Evolutionary conservation across 2,113 vertebrate genomes (phyloP).

Genomic region (Vulpes lagopus): DNA sequence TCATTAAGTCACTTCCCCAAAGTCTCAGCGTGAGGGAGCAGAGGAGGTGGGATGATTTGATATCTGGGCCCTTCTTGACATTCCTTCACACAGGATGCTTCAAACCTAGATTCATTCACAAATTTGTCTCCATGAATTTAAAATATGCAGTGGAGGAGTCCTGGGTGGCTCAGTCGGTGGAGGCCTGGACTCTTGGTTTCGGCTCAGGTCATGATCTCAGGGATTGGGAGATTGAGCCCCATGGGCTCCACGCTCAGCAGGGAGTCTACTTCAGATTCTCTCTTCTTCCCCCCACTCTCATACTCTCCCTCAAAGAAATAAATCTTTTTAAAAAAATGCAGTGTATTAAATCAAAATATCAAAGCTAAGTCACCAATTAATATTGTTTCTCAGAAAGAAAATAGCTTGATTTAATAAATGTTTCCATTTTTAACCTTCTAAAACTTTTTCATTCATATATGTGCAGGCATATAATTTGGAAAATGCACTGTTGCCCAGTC

Average conservation of each 20-base stretch:
- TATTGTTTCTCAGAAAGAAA: slow-evolving; percentile 20
- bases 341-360: slow-evolving; percentile 7
- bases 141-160: not conserved
- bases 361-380: not conserved
- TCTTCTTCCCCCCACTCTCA: not conserved
- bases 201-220: not conserved
- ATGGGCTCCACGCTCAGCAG: not conserved
- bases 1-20: not conserved
- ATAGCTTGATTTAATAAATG: not conserved
- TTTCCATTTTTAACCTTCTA: slow-evolving; percentile 12
- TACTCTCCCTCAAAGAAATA: not conserved
- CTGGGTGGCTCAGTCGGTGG: not conserved
- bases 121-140: not conserved
- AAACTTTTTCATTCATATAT: not conserved
- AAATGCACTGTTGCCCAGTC: not conserved
- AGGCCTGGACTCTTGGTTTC: not conserved
- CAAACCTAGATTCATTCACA: not conserved
- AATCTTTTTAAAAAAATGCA: not conserved
- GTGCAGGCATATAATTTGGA: not conserved
- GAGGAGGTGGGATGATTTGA: not conserved
- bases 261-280: not conserved
- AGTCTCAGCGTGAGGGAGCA: not conserved
- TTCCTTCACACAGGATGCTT: not conserved
- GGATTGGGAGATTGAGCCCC: not conserved
- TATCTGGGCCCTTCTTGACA: not conserved